Evolutionary conservation across 2,888 invertebrate genomes (phyloP).

Genomic region (Eupithecia pulchellata): DNA sequence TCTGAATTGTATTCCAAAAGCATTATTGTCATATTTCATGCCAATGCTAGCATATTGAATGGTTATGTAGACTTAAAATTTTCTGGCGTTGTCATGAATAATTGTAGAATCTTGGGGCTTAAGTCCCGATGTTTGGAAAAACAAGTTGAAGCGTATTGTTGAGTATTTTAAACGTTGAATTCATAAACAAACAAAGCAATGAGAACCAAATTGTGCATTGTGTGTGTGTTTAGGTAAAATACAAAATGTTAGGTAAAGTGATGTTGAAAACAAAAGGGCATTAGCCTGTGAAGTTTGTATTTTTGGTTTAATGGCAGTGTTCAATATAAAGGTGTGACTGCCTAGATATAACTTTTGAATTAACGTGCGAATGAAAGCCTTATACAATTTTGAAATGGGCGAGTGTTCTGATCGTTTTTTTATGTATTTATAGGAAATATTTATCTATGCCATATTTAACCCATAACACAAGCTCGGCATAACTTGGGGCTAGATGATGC

Average conservation of each 20-base stretch:
- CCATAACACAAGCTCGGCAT: too few relatives aligned
- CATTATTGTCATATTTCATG: constrained; percentile 16
- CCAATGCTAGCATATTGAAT: constrained; percentile 10
- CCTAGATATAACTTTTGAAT: neutral
- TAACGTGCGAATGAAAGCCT: constrained; percentile 1
- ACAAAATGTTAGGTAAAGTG: neutral
- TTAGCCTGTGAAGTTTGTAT: neutral
- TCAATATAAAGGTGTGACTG: neutral
- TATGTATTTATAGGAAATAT: too few relatives aligned
- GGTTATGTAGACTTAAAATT: neutral
- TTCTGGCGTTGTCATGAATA: neutral
- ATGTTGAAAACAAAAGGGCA: too few relatives aligned
- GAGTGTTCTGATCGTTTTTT: too few relatives aligned
- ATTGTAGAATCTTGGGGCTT: neutral
- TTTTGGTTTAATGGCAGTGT: neutral
- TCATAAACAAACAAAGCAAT: neutral
- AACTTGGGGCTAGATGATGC: too few relatives aligned
- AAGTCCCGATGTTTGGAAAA: neutral
- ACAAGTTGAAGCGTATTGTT: neutral
- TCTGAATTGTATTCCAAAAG: constrained; percentile 14
- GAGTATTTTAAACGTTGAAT: neutral
- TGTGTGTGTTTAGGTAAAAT: neutral
- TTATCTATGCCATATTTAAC: too few relatives aligned
- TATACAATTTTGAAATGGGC: neutral
- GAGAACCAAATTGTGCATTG: neutral